Evolutionary conservation across 2,888 invertebrate species (phyloP), one percentile per base, ranked within the genome.

Genomic region (Temnothorax rugatulus): DNA sequence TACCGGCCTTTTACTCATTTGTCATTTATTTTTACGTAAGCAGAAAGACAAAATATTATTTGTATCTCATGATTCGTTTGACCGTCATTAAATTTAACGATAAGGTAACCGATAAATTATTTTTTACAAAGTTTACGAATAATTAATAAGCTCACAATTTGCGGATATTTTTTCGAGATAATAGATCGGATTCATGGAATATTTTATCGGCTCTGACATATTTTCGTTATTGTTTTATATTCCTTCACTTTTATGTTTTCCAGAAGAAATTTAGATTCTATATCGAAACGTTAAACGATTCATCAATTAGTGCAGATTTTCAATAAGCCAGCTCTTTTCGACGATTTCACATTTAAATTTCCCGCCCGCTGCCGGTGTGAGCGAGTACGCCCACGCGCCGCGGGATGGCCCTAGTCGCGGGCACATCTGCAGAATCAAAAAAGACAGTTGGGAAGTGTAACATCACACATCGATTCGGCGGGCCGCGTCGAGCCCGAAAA

Each of bases 401-500:
- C 73, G 59, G 91, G 93, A 92, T 93, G 92, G 90, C 89, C 87
- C 18, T 79, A 66, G 71, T 41, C 44, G 81, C 88, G 88, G 50
- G 82, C 89, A 92, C 92, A 93, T 93, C 93, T 91, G 93, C 93
- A 93, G 93, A 93, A 92, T 93, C 92, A 92, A 93, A 93, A 93
- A 93, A 94, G 93, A 94, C 93, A 93, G 93, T 93, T 93, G 93
- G 90, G 92, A 93, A 93, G 92, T 92, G 92, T 92, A 93, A 92
- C 92, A 92, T 93, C 93, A 93, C 93, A 93, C 93, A 93, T 93
- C 93, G 94, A 94, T 94, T 93, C 91, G 93, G 92, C 91, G 90
- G 91, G 88, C 87, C 91, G 91, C 89, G 90, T 79, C 47, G 88
- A 91, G 89, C 89, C 90, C 89, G 85, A 89, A 90, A 89, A 73